A percentile compares a stretch with the other conserved stretches of the same genome.
These are phyloP conservation scores for Melospiza melodia DNA, from an alignment of 2,113 vertebrate species.

Conservation along the genomic window DNA sequence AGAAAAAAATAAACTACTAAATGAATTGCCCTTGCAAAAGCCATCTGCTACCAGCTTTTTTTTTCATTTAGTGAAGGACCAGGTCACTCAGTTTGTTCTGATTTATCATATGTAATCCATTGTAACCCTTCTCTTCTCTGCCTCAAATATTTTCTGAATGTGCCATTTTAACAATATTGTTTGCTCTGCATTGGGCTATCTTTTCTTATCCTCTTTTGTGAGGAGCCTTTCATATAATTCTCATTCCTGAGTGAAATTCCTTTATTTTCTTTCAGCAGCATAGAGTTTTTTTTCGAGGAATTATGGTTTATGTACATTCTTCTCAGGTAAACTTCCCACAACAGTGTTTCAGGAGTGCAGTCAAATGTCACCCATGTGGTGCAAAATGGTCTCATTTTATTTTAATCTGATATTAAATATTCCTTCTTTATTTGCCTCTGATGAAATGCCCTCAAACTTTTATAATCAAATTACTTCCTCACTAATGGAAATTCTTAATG, in stretches of 20 bases:
- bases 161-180: neutral
- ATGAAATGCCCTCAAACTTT: neutral
- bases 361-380: neutral
- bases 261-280: neutral
- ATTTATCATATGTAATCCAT: neutral
- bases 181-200: neutral
- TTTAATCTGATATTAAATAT: neutral
- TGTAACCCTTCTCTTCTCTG: neutral
- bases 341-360: neutral
- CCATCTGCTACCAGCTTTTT: conserved; percentile 9
- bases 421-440: neutral
- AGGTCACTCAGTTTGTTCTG: neutral
- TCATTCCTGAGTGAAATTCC: neutral
- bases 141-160: neutral
- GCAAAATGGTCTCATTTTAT: neutral
- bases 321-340: neutral
- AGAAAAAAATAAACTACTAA: neutral
- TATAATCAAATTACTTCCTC: neutral
- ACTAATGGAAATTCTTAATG: neutral
- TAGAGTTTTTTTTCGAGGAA: neutral
- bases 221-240: neutral
- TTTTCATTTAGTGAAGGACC: neutral
- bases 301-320: neutral
- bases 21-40: conserved; percentile 2
- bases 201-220: neutral